Conservation (phyloP, 2,113 vertebrate genomes). For the Engraulis encrasicolus region DNA sequence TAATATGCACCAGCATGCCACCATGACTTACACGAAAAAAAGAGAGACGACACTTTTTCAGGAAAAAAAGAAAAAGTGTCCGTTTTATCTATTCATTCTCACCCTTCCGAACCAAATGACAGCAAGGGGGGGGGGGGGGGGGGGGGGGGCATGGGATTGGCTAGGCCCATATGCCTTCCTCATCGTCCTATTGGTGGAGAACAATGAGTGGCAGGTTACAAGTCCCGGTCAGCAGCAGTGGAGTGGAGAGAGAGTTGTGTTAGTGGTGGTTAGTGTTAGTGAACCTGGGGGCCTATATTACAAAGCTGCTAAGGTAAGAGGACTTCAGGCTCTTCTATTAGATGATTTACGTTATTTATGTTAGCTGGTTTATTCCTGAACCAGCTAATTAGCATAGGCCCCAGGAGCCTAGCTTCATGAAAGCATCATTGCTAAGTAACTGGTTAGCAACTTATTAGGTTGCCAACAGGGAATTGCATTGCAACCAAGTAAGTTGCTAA, state of each 20-base stretch:
- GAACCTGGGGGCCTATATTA: too few species aligned
- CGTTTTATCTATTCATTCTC: constrained; percentile 73
- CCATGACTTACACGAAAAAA: constrained; percentile 40
- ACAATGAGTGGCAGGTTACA: constrained; percentile 69
- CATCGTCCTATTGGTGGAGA: constrained; percentile 91
- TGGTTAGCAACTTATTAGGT: too few species aligned
- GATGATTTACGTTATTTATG: too few species aligned
- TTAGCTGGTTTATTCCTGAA: too few species aligned
- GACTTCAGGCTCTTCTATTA: too few species aligned
- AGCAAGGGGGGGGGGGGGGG: too few species aligned
- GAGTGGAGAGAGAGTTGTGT: constrained; percentile 87
- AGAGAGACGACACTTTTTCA: constrained; percentile 61
- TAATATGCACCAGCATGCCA: constrained; percentile 26
- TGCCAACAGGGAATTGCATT: too few species aligned
- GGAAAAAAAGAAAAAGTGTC: constrained; percentile 39
- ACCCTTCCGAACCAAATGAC: constrained; percentile 99
- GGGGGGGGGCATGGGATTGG: constrained; percentile 89
- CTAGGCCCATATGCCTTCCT: constrained; percentile 99
- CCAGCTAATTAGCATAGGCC: too few species aligned
- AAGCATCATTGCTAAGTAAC: too few species aligned
- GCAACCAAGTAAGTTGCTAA: too few species aligned
- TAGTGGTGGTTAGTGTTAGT: constrained; percentile 43
- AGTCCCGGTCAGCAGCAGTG: constrained; percentile 90
- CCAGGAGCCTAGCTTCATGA: too few species aligned
- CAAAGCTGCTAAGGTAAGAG: too few species aligned